Base-by-base conservation (phyloP, 2,888 invertebrate genomes). In the Cyclophora albipunctata region DNA sequence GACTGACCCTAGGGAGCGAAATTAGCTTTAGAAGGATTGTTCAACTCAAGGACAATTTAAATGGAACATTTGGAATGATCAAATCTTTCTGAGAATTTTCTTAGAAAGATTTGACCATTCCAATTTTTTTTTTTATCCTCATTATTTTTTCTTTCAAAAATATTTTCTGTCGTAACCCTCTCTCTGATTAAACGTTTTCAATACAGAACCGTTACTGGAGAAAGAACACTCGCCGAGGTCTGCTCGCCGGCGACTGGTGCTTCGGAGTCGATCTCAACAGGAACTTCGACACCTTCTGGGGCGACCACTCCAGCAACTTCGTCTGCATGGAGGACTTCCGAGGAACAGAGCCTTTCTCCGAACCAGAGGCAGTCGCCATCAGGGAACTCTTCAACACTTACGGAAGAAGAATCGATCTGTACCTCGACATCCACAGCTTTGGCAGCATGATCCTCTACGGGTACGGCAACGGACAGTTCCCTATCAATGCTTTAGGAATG, bases 251-350 rank as follows among this genome's bases (percentile, higher is more conserved):
- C 0, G 52, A 63, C 44, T 0, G 69, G 6, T 95, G 94, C 66
- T 55, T 66, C 2, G 95, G 95, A 2, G 91, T 91, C 0, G 95
- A 95, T 68, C 90, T 91, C 0, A 95, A 95, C 74, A 84, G 95
- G 5, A 95, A 95, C 77, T 95, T 93, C 65, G 93, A 90, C 49
- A 84, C 89, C 60, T 83, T 91, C 60, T 95, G 94, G 93, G 91
- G 90, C 2, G 71, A 84, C 5, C 71, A 68, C 1, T 80, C 81
- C 37, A 90, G 90, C 62, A 67, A 53, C 45, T 56, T 77, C 42
- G 89, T 78, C 3, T 94, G 94, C 69, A 65, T 71, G 1, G 91
- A 92, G 0, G 90, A 84, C 2, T 94, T 85, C 78, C 91, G 90
- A 35, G 94, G 94, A 1, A 67, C 78, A 0, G 57, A 63, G 0